Evolutionary conservation across 2,888 invertebrate genomes (phyloP).

Genomic region (Hermodice carunculata): DNA sequence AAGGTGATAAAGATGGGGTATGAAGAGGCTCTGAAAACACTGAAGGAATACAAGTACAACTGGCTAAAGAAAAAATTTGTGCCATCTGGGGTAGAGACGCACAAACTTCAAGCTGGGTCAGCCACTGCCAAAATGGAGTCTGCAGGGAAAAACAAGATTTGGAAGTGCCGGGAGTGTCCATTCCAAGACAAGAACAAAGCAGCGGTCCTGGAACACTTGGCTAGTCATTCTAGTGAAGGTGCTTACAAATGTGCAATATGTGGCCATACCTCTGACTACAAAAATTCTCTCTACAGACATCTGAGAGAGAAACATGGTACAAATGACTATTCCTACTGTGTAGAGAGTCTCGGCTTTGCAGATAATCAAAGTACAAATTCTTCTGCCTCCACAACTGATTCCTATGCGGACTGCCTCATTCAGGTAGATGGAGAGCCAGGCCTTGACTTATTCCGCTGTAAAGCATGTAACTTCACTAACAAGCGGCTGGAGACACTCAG

Average conservation of each 20-base stretch:
- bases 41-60: conserved; percentile 47
- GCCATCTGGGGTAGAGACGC: too few species aligned
- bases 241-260: conserved; percentile 63
- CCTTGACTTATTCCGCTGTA: conserved; percentile 15
- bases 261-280: conserved; percentile 67
- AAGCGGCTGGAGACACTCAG: conserved; percentile 5
- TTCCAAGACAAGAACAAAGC: conserved; percentile 71
- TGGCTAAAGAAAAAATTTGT: conserved; percentile 42
- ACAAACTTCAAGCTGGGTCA: background rate
- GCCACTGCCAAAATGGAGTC: background rate
- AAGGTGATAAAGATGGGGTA: conserved; percentile 49
- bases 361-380: too few species aligned
- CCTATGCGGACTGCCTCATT: too few species aligned
- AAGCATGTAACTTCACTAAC: conserved; percentile 4
- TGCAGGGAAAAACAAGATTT: conserved; percentile 40
- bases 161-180: conserved; percentile 92
- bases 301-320: conserved; percentile 50
- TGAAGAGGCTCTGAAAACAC: conserved; percentile 50
- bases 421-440: too few species aligned
- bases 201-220: conserved; percentile 58
- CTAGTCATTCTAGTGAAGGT: conserved; percentile 38
- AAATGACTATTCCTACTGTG: too few species aligned
- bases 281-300: conserved; percentile 67
- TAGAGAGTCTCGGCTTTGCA: too few species aligned
- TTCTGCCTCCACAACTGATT: too few species aligned